phyloP scores from a whole-genome alignment of 2,797 vertebrate genomes.

The Pipistrellus nathusii region DNA sequence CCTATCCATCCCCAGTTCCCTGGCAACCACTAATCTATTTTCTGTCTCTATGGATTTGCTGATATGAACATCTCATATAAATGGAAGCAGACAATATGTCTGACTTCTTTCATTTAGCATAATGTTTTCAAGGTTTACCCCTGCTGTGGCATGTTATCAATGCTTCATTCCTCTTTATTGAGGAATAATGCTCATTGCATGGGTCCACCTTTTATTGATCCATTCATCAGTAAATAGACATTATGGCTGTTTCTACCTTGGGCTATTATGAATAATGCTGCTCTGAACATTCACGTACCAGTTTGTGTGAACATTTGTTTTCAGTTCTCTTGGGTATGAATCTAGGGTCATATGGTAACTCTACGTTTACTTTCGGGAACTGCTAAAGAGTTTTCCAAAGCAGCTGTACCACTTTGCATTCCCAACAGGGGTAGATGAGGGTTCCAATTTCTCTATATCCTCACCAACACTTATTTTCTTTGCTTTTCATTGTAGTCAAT shows the following conservation, averaged over 20 bases:
- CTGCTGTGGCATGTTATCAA: not conserved
- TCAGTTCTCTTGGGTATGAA: not conserved
- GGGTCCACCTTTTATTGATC: not conserved
- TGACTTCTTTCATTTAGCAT: not conserved
- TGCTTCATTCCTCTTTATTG: not conserved
- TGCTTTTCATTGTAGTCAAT: not conserved
- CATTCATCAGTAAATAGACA: slow-evolving; percentile 6
- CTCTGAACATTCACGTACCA: not conserved
- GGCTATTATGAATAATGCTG: not conserved
- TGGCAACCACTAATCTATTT: not conserved
- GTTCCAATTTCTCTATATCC: not conserved
- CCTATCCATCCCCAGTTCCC: not conserved
- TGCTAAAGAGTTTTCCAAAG: not conserved
- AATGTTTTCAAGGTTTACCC: not conserved
- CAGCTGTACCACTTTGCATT: not conserved
- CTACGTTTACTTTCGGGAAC: not conserved
- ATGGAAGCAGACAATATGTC: not conserved
- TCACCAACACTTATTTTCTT: slow-evolving; percentile 25
- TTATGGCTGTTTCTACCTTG: not conserved
- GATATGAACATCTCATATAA: not conserved
- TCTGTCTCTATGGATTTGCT: not conserved
- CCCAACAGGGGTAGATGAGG: not conserved
- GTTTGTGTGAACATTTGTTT: not conserved
- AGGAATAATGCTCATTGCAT: not conserved
- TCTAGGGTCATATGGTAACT: not conserved